These are phyloP conservation scores for Tragelaphus strepsiceros DNA, from an alignment of 2,113 vertebrate species.

Conservation along the genomic window DNA sequence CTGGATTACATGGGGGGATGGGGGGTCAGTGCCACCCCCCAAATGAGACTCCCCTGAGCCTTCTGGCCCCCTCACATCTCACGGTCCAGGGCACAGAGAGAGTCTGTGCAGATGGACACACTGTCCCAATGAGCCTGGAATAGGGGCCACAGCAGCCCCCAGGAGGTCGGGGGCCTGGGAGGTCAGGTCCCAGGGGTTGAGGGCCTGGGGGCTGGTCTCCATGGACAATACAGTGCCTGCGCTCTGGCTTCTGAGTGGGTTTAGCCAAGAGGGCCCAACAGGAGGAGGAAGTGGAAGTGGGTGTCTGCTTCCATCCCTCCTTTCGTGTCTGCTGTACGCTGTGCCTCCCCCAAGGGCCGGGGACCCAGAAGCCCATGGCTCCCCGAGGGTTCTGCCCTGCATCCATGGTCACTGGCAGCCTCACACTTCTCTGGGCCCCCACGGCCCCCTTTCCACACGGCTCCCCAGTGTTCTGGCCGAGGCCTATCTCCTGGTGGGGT, in stretches of 20 bases:
- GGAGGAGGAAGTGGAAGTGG: not conserved
- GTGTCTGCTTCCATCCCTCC: too few relatives aligned
- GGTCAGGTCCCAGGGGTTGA: not conserved
- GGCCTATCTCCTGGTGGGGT: not conserved
- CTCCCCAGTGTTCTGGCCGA: not conserved
- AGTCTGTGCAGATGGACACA: not conserved
- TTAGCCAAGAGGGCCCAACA: not conserved
- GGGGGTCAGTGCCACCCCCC: not conserved
- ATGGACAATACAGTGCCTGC: not conserved
- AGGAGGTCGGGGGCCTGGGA: too few relatives aligned
- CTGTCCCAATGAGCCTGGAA: not conserved
- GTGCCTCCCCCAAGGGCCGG: not conserved
- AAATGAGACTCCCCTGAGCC: not conserved
- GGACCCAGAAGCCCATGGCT: not conserved
- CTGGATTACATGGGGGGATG: fast-evolving
- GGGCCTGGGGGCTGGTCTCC: not conserved
- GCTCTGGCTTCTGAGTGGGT: not conserved
- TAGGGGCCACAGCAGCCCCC: too few relatives aligned
- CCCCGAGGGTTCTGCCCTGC: not conserved
- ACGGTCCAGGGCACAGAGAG: not conserved
- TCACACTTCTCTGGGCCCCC: not conserved
- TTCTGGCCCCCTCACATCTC: too few relatives aligned
- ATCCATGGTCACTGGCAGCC: not conserved
- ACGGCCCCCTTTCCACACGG: not conserved
- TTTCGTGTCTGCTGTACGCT: not conserved